Base-by-base conservation (phyloP, 1,140 invertebrate genomes). In the Tetragonula clypearis region DNA sequence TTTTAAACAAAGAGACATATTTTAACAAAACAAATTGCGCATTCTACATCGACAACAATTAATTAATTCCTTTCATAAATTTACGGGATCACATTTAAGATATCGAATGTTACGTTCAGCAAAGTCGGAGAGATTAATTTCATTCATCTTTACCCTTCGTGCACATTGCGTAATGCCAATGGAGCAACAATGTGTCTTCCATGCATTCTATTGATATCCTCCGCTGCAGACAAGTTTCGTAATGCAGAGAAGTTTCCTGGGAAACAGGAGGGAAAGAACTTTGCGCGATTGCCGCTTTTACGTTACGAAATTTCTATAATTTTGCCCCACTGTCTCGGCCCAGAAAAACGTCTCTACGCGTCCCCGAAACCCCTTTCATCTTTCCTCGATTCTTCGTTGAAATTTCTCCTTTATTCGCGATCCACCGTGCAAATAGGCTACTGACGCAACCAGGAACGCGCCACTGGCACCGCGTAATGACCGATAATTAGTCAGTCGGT, bases 401-500 rank as follows among this genome's bases (percentile, higher is more conserved):
- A 90, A 89, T 87, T 87, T 89, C 79, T 79, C 85, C 80, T 85
- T 80, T 41, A 87, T 87, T n/a, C 30, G 79, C 65, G 21, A 74
- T 26, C 58, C 41, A 78, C 23, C 62, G 75, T 86, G 82, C 69
- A 85, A 90, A 90, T 85, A 56, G 86, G 26, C 71, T 87, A 79
- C 71, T 88, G 84, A 90, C 72, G 86, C 75, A 90, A 90, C 55
- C 26, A 69, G 65, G 35, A 88, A 75, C 71, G 84, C 84, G 71
- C 77, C 86, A 88, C 69, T 30, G 71, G 79, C 68, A 66, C 26
- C 60, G 58, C 89, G 68, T 88, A 90, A 91, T 91, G 84, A 87
- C 83, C 74, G 86, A 90, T 92, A 90, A 92, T 91, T 90, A 92
- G 87, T 90, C 23, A 92, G 87, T 87, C 21, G 81, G 56, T 91